Percentiles rank a stretch among this genome's conserved stretches.
Evolutionary conservation across 2,113 vertebrate genomes (phyloP).

Genomic region (Urocitellus parryii): DNA sequence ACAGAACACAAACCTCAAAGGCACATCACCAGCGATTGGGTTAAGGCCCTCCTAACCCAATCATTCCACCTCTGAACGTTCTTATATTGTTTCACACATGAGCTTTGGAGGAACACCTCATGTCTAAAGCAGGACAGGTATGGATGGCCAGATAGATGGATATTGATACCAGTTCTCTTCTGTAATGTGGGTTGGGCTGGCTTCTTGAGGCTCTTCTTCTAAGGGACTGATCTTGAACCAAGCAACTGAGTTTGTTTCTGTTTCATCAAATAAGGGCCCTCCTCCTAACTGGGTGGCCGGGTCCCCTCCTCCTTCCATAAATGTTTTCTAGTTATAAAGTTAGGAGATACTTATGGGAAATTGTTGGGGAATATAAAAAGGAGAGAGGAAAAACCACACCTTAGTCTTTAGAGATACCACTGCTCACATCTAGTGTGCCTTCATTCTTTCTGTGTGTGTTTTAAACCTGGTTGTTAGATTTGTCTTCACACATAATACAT

Average conservation of each 20-base stretch:
- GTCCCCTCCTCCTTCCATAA: background rate
- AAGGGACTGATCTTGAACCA: background rate
- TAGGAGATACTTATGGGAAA: conserved; percentile 30
- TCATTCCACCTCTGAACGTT: too few species aligned
- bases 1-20: too few species aligned
- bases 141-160: too few species aligned
- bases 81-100: too few species aligned
- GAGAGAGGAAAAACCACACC: background rate
- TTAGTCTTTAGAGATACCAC: conserved; percentile 35
- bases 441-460: conserved; percentile 12
- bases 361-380: conserved; percentile 49
- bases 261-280: conserved; percentile 42
- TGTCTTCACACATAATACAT: conserved; percentile 41
- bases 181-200: background rate
- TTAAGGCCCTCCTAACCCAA: too few species aligned
- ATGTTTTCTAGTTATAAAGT: conserved; percentile 48
- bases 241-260: background rate
- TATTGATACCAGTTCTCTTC: background rate
- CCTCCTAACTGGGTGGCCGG: background rate
- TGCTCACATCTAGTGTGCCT: conserved; percentile 25
- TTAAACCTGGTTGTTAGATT: conserved; percentile 64
- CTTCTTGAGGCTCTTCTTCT: background rate
- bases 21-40: too few species aligned
- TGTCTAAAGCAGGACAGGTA: background rate
- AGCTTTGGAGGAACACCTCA: too few species aligned